phyloP scores from a whole-genome alignment of 2,888 invertebrate species.

The Ormyrus thymus region DNA sequence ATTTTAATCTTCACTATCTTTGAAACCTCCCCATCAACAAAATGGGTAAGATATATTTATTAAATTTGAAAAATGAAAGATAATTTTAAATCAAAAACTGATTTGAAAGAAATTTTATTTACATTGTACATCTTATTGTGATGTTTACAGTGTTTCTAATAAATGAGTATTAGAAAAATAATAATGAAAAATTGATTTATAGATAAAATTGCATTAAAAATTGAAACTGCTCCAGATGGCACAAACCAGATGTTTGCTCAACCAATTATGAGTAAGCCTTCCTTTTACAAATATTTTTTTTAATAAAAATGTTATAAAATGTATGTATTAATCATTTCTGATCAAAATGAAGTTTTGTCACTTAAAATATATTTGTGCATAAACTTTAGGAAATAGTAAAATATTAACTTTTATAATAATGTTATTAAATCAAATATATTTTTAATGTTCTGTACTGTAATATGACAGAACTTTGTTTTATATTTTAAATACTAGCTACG shows the following conservation, averaged over 20 bases:
- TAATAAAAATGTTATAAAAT: neutral
- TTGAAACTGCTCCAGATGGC: conserved; percentile 54
- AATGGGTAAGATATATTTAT: neutral
- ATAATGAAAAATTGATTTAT: conserved; percentile 17
- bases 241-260: conserved; percentile 54
- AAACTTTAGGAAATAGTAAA: conserved; percentile 4
- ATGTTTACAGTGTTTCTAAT: no score
- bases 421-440: conserved; percentile 20
- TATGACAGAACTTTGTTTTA: conserved; percentile 40
- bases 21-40: neutral
- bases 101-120: no score
- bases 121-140: no score
- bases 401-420: neutral
- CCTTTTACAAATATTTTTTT: neutral
- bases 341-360: no score
- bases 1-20: neutral
- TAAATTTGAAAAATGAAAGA: no score
- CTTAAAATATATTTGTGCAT: neutral
- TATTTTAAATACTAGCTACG: conserved; percentile 22
- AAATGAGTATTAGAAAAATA: no score
- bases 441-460: neutral
- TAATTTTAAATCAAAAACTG: no score
- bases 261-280: conserved; percentile 54
- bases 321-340: no score
- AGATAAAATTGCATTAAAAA: conserved; percentile 55